Evolutionary conservation across 2,113 vertebrate species (phyloP).

Genomic region (Crotalus helleri): DNA sequence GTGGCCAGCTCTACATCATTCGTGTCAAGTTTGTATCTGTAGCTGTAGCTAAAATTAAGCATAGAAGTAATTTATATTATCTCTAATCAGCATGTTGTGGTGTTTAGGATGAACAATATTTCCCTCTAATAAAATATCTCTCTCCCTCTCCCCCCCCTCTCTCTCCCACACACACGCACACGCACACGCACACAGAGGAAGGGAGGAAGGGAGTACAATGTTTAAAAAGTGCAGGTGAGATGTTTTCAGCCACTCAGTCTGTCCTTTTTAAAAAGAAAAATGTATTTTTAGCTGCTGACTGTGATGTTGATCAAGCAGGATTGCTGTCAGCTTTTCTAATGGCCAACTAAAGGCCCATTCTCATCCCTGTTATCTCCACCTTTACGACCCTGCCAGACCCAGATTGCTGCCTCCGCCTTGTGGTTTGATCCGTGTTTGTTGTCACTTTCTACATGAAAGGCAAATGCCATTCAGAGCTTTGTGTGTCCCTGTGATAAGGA

Average conservation of each 20-base stretch:
- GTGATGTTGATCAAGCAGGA: constrained; percentile 8
- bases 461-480: constrained; percentile 61
- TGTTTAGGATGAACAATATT: not conserved
- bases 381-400: constrained; percentile 26
- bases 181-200: too few species aligned
- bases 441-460: constrained; percentile 63
- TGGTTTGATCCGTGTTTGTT: constrained; percentile 16
- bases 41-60: not conserved
- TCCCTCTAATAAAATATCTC: not conserved
- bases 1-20: too few species aligned
- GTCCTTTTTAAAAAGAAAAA: not conserved
- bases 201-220: not conserved
- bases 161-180: too few species aligned
- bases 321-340: constrained; percentile 26
- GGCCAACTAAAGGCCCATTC: constrained; percentile 3
- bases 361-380: constrained; percentile 29
- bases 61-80: not conserved
- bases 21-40: not conserved
- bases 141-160: too few species aligned
- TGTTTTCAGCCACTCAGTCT: not conserved
- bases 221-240: constrained; percentile 1
- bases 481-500: constrained; percentile 61
- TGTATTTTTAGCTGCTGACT: constrained; percentile 17
- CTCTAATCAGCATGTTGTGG: not conserved
- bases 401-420: constrained; percentile 5